Percentiles rank a stretch among this genome's conserved stretches.
Evolutionary conservation across 2,888 invertebrate genomes (phyloP).

Genomic region (Tortricodes alternella): DNA sequence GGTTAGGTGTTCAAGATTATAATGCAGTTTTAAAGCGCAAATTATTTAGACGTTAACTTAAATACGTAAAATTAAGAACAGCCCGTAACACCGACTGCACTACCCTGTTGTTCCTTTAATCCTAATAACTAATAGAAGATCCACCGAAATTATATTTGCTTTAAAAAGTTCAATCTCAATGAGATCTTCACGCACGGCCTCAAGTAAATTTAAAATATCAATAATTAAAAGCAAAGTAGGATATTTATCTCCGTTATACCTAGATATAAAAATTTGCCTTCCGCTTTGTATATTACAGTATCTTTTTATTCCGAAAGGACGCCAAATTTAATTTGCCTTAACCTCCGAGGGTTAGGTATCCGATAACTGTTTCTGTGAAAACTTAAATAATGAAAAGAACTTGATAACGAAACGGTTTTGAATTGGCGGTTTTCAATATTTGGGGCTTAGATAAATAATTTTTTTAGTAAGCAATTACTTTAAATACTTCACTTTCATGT

Average conservation of each 20-base stretch:
- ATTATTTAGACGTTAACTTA: not conserved
- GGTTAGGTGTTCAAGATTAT: no score
- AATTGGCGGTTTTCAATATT: not conserved
- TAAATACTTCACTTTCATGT: no score
- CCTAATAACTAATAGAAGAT: not conserved
- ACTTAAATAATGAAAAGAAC: slow-evolving; percentile 5
- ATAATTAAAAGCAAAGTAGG: slow-evolving; percentile 11
- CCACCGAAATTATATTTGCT: not conserved
- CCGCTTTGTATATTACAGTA: not conserved
- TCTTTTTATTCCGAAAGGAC: not conserved
- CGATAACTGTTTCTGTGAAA: slow-evolving; percentile 6
- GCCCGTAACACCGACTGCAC: no score
- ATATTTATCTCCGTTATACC: not conserved
- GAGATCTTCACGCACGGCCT: not conserved
- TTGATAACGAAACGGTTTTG: slow-evolving; percentile 5
- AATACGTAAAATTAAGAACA: not conserved
- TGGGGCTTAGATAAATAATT: not conserved
- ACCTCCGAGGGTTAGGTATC: slow-evolving; percentile 8
- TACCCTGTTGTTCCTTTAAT: no score
- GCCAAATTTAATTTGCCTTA: slow-evolving; percentile 15
- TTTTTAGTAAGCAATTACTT: no score
- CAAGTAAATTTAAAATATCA: not conserved
- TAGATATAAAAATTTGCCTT: slow-evolving; percentile 12
- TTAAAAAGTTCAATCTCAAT: slow-evolving; percentile 20
- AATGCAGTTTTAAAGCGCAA: no score